Conservation (phyloP, 2,888 invertebrate species). For the Geotrupes spiniger region DNA sequence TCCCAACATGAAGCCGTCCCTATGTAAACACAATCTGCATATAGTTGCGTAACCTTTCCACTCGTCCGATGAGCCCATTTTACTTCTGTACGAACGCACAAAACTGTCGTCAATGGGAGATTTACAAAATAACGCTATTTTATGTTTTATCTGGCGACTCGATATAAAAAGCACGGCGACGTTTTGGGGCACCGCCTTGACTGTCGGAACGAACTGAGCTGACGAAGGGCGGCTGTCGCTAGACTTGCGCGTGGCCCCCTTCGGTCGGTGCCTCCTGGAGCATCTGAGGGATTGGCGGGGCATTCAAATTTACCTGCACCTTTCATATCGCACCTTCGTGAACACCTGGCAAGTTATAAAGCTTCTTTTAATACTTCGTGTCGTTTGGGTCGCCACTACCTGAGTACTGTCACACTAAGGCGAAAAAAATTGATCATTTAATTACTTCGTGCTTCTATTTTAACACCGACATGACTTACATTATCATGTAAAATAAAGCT, state of each 20-base stretch:
- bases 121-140: conserved; percentile 13
- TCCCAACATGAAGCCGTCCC: conserved; percentile 61
- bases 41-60: conserved; percentile 62
- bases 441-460: too few relatives aligned
- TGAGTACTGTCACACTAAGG: too few relatives aligned
- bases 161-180: conserved; percentile 23
- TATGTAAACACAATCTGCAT: conserved; percentile 65
- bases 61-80: conserved; percentile 38
- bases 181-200: conserved; percentile 54
- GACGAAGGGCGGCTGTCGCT: conserved; percentile 49
- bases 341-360: background rate
- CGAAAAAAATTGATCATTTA: too few relatives aligned
- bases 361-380: too few relatives aligned
- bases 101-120: conserved; percentile 20
- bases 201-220: conserved; percentile 55
- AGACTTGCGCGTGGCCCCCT: conserved; percentile 50
- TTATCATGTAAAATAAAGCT: too few relatives aligned
- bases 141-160: conserved; percentile 32
- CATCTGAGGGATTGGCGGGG: conserved; percentile 25
- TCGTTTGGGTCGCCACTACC: too few relatives aligned
- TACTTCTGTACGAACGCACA: conserved; percentile 8
- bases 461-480: too few relatives aligned
- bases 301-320: conserved; percentile 22
- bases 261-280: conserved; percentile 40
- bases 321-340: conserved; percentile 39